Evolutionary conservation across 2,797 vertebrate genomes (phyloP), one percentile per base, ranked within the genome.

Genomic region (Aldrovandia affinis): DNA sequence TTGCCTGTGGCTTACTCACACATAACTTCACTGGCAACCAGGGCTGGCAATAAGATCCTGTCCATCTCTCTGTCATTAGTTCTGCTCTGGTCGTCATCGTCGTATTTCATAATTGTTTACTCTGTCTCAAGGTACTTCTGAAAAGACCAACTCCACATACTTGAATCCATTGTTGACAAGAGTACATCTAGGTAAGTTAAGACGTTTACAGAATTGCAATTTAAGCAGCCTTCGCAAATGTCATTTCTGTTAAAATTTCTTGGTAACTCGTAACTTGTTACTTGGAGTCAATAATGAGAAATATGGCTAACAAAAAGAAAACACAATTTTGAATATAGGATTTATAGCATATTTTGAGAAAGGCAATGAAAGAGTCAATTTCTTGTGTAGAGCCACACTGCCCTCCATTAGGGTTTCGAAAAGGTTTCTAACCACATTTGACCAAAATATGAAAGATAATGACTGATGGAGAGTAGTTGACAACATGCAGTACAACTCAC

Each of bases 121-220:
- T 22, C 39, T 52, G 25, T 54, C 20, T 80, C 33, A 30, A 3
- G 22, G 30, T 68, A 70, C 77, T 84, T 52, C 42, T 18, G 3
- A 68, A 65, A 50, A 68, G 75, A 54, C 47, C 59, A 80, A 54
- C 50, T n/a, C 44, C 22, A 39, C 78, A 83, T 79, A 83, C 83
- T 83, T 83, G 83, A 83, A 83, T 78, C 57, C 30, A 61, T n/a
- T 28, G n/a, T 20, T 47, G 55, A 1, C 25, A 75, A 33, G 22
- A 77, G 73, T 77, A 47, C 25, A 42, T 73, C 68, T 44, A 47
- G 42, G 4, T 73, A 42, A 39, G 8, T 39, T 22, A 39, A 33
- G 36, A 52, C 4, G 12, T 22, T 73, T 42, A 15, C 20, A 20
- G 20, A 14, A 73, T 39, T 39, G 3, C 30, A 65, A 28, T 65